These are phyloP conservation scores for Bubo blakistoni DNA, from an alignment of 2,113 vertebrate species.

Conservation along the genomic window DNA sequence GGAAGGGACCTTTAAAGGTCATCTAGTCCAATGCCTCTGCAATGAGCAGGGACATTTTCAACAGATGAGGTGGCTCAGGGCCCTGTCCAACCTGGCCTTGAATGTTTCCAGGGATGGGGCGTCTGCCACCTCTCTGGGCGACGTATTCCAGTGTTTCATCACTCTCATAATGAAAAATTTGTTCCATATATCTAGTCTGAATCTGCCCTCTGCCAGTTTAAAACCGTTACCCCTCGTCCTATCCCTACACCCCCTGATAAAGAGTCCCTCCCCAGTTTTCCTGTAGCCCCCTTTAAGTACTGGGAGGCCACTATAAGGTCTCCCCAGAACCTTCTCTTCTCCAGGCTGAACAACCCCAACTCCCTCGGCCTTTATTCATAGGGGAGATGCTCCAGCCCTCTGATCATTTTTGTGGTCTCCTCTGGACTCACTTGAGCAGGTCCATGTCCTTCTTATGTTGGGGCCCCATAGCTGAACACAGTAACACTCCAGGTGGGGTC, in stretches of 20 bases:
- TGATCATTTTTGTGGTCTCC: neutral
- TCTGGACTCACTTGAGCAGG: rapidly evolving
- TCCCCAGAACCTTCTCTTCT: neutral
- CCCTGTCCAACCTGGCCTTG: neutral
- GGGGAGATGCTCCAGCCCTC: neutral
- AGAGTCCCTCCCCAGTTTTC: neutral
- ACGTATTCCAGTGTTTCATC: neutral
- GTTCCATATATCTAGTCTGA: no score
- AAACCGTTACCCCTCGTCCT: neutral
- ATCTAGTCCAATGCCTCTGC: neutral
- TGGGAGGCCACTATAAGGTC: neutral
- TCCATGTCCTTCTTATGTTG: neutral
- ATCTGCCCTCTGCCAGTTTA: neutral
- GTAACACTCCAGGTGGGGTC: neutral
- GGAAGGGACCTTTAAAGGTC: neutral
- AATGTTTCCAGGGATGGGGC: neutral
- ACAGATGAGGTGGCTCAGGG: neutral
- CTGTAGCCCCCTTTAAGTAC: neutral
- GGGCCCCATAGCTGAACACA: neutral
- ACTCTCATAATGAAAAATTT: neutral
- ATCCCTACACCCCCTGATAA: neutral
- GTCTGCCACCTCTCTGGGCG: neutral
- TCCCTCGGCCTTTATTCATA: neutral
- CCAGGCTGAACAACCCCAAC: neutral
- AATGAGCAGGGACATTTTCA: neutral